These are phyloP conservation scores for Metellina segmentata DNA, from an alignment of 2,888 invertebrate genomes.

Conservation along the genomic window DNA sequence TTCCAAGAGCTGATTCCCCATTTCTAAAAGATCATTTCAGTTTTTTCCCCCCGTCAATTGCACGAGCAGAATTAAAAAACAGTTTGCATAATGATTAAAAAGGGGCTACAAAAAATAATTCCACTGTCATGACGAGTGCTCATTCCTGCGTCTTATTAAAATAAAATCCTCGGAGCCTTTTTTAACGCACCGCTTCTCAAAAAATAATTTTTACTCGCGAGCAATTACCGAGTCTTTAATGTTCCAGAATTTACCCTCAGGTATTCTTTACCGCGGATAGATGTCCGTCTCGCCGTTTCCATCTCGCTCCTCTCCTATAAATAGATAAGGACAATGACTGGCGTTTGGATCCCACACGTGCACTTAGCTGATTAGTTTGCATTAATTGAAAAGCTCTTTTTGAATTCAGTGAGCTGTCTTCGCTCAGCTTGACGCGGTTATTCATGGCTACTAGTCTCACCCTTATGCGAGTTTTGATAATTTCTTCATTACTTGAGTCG, in stretches of 20 bases:
- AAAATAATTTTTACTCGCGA: constrained; percentile 43
- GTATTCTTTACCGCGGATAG: constrained; percentile 23
- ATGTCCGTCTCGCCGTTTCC: constrained; percentile 5
- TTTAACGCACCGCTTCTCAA: constrained; percentile 23
- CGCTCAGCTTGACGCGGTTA: too few species aligned
- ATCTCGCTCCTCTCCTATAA: not conserved
- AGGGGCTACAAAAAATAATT: constrained; percentile 10
- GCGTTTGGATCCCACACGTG: constrained; percentile 16
- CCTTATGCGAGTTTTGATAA: too few species aligned
- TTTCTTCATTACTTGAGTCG: too few species aligned
- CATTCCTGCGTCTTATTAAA: constrained; percentile 45
- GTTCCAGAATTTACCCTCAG: constrained; percentile 30
- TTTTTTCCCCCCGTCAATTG: not conserved
- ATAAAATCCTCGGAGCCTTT: constrained; percentile 34
- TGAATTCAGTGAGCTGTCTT: not conserved
- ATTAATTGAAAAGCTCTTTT: constrained; percentile 53
- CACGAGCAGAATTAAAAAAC: not conserved
- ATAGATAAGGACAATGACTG: constrained; percentile 22
- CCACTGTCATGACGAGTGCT: constrained; percentile 33
- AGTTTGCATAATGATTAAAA: constrained; percentile 44
- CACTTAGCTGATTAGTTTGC: constrained; percentile 57
- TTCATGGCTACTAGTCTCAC: too few species aligned
- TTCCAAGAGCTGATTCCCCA: not conserved
- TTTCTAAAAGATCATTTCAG: not conserved
- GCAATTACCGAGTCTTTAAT: constrained; percentile 49